Conservation (phyloP, 2,888 invertebrate species). For the Lamellibrachia columna region DNA sequence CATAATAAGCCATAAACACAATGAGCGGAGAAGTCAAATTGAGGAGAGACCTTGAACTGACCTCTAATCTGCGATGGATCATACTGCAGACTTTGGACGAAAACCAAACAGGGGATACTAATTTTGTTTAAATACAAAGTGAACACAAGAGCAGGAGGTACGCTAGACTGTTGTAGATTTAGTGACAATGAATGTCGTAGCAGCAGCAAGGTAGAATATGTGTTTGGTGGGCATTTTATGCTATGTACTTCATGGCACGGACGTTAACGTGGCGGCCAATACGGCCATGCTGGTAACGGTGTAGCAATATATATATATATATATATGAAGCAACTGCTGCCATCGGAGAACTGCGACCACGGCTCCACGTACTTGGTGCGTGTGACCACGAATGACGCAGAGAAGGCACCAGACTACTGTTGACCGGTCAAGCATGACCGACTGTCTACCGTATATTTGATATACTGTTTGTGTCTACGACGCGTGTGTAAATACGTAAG, state of each 20-base stretch:
- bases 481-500: not conserved
- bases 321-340: not conserved
- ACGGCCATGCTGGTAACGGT: not conserved
- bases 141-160: not conserved
- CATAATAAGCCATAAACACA: not conserved
- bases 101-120: not conserved
- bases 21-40: not conserved
- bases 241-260: not conserved
- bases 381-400: not conserved
- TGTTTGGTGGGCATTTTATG: slow-evolving; percentile 6
- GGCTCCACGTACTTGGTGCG: not conserved
- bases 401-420: not conserved
- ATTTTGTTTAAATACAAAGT: not conserved
- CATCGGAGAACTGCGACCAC: not conserved
- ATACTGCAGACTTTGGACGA: not conserved
- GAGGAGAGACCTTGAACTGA: not conserved
- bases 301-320: slow-evolving; percentile 10
- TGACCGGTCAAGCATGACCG: not conserved
- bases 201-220: not conserved
- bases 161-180: not conserved
- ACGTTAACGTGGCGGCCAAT: not conserved
- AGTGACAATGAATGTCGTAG: not conserved
- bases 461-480: not conserved
- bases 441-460: not conserved
- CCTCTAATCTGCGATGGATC: not conserved